phyloP scores from a whole-genome alignment of 2,113 vertebrate genomes.

The Mastomys coucha region DNA sequence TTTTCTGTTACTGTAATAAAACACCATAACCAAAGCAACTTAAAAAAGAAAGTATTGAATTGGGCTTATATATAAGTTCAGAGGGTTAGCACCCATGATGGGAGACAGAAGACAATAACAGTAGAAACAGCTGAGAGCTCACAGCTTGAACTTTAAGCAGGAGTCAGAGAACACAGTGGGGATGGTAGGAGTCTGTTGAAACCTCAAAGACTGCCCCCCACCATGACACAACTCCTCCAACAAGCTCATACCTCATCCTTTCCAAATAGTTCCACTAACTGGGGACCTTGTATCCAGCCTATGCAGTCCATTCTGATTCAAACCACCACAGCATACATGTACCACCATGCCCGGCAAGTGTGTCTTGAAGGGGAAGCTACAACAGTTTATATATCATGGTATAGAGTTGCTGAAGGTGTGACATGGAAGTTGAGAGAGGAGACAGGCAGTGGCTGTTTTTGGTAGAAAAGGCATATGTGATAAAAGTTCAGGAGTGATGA shows the following conservation, averaged over 20 bases:
- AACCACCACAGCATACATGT: not conserved
- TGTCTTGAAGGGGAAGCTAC: conserved; percentile 1
- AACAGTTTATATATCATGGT: conserved; percentile 10
- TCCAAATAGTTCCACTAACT: not conserved
- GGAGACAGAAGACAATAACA: not conserved
- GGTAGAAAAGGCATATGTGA: not conserved
- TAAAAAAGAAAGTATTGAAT: not conserved
- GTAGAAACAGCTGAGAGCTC: not conserved
- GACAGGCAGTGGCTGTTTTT: not conserved
- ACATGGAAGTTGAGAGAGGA: conserved; percentile 12
- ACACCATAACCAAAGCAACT: not conserved
- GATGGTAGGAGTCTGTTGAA: not conserved
- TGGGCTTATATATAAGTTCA: not conserved
- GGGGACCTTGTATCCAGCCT: not conserved
- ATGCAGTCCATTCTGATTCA: not conserved
- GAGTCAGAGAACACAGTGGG: not conserved
- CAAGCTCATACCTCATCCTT: not conserved
- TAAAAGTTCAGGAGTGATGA: conserved; percentile 36
- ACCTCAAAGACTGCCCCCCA: not conserved
- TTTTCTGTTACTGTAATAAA: not conserved
- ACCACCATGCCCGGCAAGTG: no score
- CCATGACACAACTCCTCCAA: not conserved
- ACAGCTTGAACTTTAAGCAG: not conserved
- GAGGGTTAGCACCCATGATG: not conserved
- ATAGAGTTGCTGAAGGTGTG: not conserved